A percentile compares a stretch with the other conserved stretches of the same genome.
These are phyloP conservation scores for Mus musculus DNA, from an alignment of 2,113 vertebrate genomes.

Conservation along the genomic window GRCm39 chr5:67652001-67652500, in stretches of 20 bases:
- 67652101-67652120: background rate
- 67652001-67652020: background rate
- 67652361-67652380: background rate
- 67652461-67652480: background rate
- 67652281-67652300: background rate
- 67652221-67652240: background rate
- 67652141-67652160: background rate
- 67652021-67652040: background rate
- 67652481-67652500: background rate
- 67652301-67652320: background rate
- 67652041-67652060: background rate
- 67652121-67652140: background rate
- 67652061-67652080: background rate
- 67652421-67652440: background rate
- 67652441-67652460: background rate
- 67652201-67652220: background rate
- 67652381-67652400: background rate
- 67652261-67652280: constrained; percentile 43
- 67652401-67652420: background rate
- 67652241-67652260: background rate
- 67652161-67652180: background rate
- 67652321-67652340: background rate
- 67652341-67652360: background rate
- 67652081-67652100: background rate
- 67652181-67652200: background rate